Evolutionary conservation across 1,140 invertebrate genomes (phyloP).

Genomic region (Drosophila ambigua): DNA sequence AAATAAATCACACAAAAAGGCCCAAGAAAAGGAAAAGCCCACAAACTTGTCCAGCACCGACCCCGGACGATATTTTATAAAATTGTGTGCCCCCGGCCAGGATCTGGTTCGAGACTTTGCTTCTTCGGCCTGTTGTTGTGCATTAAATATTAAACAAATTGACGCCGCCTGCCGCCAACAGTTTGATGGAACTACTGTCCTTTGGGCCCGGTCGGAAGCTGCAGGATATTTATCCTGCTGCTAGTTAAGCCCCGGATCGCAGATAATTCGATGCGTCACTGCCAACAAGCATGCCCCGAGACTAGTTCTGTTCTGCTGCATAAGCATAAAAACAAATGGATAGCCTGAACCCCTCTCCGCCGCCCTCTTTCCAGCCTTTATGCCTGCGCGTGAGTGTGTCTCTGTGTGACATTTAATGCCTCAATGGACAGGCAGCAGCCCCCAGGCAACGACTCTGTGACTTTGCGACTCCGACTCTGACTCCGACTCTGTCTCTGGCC

Average conservation of each 20-base stretch:
- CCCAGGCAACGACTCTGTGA: constrained; percentile 10
- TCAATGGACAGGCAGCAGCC: constrained; percentile 19
- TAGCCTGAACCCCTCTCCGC: constrained; percentile 2
- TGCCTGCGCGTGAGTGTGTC: constrained; percentile 1
- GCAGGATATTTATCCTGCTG: constrained; percentile 72
- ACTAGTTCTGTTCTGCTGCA: constrained; percentile 49
- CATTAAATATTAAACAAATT: constrained; percentile 68
- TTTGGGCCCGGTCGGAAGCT: constrained; percentile 8
- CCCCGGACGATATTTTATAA: constrained; percentile 53
- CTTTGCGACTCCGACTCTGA: constrained; percentile 9
- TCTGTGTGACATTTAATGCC: constrained; percentile 47
- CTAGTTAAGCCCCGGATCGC: constrained; percentile 74
- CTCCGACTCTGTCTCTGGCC: constrained; percentile 5
- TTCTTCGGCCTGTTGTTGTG: constrained; percentile 23
- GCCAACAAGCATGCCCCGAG: constrained; percentile 20
- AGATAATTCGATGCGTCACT: constrained; percentile 72
- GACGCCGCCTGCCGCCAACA: constrained; percentile 44
- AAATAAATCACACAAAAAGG: constrained; percentile 76
- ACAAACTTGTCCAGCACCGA: constrained; percentile 46
- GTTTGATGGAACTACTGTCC: constrained; percentile 57
- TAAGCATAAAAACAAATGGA: constrained; percentile 67
- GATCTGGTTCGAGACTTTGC: background rate
- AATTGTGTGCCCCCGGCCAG: constrained; percentile 5
- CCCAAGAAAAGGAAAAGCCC: constrained; percentile 34
- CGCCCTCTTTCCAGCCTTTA: background rate